Conservation (phyloP, 2,113 vertebrate species). For the Corythoichthys intestinalis region DNA sequence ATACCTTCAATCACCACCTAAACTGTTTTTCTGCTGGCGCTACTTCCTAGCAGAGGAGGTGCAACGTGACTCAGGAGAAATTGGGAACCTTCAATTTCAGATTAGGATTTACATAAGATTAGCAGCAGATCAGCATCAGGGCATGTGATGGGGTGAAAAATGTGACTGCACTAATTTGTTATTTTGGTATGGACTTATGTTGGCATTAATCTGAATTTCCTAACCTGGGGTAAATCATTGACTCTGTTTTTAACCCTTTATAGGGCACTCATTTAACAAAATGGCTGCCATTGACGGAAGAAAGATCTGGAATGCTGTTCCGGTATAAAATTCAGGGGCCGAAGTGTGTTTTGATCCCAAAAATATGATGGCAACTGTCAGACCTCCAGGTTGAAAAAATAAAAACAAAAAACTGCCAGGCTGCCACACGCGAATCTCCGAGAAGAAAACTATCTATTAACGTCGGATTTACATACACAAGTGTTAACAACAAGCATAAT, state of each 20-base stretch:
- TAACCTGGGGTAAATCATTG: background rate
- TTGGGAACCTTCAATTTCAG: constrained; percentile 31
- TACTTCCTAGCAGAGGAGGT: background rate
- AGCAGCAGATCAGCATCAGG: constrained; percentile 50
- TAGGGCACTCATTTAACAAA: background rate
- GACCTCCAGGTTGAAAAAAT: too few species aligned
- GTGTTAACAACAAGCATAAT: too few species aligned
- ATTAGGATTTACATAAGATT: constrained; percentile 60
- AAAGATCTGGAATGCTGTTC: too few species aligned
- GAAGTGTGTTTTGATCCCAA: too few species aligned
- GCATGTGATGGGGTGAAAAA: background rate
- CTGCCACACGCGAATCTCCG: too few species aligned
- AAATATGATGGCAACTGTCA: too few species aligned
- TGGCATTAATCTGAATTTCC: background rate
- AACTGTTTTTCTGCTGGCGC: constrained; percentile 8
- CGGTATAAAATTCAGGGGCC: too few species aligned
- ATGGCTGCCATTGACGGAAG: background rate
- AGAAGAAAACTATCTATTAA: too few species aligned
- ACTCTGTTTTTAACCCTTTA: background rate
- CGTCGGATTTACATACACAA: too few species aligned
- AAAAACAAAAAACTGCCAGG: too few species aligned
- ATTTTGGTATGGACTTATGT: background rate
- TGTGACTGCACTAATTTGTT: background rate
- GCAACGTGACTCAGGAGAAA: constrained; percentile 6
- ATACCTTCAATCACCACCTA: constrained; percentile 29